These are phyloP conservation scores for Tetropium fuscum DNA, from an alignment of 2,888 invertebrate genomes.

Conservation along the genomic window DNA sequence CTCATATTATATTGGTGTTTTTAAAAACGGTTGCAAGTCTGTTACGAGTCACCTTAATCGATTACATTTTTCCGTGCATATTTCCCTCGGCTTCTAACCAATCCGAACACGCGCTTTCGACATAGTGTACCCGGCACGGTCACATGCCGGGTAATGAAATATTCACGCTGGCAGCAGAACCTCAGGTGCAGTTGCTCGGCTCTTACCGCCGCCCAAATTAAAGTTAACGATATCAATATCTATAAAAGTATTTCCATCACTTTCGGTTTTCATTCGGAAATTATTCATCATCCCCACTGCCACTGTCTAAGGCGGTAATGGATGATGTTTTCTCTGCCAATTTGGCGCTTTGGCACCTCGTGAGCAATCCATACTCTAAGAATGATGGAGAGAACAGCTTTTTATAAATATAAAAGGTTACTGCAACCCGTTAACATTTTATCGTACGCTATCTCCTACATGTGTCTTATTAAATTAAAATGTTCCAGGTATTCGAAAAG, in stretches of 20 bases:
- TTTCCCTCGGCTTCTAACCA: slow-evolving; percentile 24
- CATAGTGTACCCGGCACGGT: slow-evolving; percentile 24
- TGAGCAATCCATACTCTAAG: background rate
- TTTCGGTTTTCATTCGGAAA: slow-evolving; percentile 54
- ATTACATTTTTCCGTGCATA: slow-evolving; percentile 31
- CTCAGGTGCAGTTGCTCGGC: slow-evolving; percentile 62
- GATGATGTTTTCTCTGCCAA: slow-evolving; percentile 30
- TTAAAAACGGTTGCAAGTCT: too few species aligned
- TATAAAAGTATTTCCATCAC: slow-evolving; percentile 62
- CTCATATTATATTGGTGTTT: too few species aligned
- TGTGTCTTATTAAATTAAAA: too few species aligned
- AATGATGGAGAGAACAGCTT: too few species aligned
- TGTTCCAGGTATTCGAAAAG: too few species aligned
- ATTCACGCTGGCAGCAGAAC: slow-evolving; percentile 50
- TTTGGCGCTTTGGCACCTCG: slow-evolving; percentile 5
- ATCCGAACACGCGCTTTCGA: slow-evolving; percentile 22
- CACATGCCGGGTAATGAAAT: slow-evolving; percentile 49
- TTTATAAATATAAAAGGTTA: too few species aligned
- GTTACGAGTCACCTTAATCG: slow-evolving; percentile 23
- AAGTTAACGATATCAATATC: slow-evolving; percentile 63
- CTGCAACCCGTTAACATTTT: too few species aligned
- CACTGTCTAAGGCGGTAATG: slow-evolving; percentile 25
- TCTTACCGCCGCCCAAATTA: slow-evolving; percentile 59
- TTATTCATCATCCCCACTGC: slow-evolving; percentile 49
- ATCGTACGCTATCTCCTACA: too few species aligned